A percentile compares a stretch with the other conserved stretches of the same genome.
Conservation (phyloP, 2,888 invertebrate species). For the Eupelmus urozonus region DNA sequence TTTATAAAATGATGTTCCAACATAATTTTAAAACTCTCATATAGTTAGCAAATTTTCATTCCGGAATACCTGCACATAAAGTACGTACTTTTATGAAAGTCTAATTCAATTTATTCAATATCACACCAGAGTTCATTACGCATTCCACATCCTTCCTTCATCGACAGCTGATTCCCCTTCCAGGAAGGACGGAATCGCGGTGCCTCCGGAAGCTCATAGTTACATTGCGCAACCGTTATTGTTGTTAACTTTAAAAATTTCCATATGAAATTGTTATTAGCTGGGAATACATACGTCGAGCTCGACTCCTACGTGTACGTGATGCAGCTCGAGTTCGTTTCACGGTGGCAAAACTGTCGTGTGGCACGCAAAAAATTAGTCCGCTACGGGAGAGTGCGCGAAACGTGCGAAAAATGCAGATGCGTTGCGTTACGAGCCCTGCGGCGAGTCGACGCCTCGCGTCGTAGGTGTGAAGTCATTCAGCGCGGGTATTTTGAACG, state of each 20-base stretch:
- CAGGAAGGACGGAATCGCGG: not conserved
- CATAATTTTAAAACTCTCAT: no score
- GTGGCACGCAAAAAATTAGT: constrained; percentile 51
- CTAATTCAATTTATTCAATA: no score
- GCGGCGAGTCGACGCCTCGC: not conserved
- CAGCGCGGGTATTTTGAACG: not conserved
- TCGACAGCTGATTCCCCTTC: not conserved
- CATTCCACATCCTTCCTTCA: no score
- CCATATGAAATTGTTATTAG: constrained; percentile 61
- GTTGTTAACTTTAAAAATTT: constrained; percentile 64
- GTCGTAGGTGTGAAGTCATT: constrained; percentile 29
- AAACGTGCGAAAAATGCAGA: constrained; percentile 58
- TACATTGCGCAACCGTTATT: constrained; percentile 64
- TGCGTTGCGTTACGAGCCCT: constrained; percentile 1
- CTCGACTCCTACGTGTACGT: not conserved
- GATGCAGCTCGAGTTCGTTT: constrained; percentile 3
- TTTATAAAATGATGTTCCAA: no score
- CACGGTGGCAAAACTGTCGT: not conserved
- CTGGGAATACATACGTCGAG: not conserved
- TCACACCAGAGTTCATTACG: no score
- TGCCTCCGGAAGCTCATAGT: constrained; percentile 52
- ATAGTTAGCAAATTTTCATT: no score
- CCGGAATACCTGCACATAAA: no score
- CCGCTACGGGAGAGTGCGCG: not conserved
- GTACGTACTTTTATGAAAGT: no score